Percentiles rank a stretch among this genome's conserved stretches.
These are phyloP conservation scores for Ursus arctos DNA, from an alignment of 2,113 vertebrate species.

Conservation along the genomic window DNA sequence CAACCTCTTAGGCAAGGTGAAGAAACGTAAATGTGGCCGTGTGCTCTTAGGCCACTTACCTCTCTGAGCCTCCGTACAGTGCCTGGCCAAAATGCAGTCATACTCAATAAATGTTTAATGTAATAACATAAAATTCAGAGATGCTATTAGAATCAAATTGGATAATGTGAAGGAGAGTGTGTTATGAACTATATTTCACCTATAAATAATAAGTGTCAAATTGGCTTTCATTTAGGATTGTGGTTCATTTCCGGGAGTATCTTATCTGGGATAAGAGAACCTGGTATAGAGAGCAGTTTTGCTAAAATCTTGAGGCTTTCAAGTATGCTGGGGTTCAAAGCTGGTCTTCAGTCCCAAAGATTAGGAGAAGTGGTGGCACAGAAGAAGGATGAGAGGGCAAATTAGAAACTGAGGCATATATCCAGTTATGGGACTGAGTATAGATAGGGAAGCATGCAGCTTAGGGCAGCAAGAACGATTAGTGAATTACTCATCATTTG, in stretches of 20 bases:
- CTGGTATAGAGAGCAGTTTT: not conserved
- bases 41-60: not conserved
- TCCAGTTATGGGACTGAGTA: not conserved
- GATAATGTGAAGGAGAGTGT: not conserved
- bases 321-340: not conserved
- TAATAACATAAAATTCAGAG: slow-evolving; percentile 2
- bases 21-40: not conserved
- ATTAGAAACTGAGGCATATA: not conserved
- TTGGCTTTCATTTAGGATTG: not conserved
- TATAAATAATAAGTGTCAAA: not conserved
- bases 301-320: slow-evolving; percentile 39
- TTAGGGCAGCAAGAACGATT: not conserved
- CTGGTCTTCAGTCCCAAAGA: not conserved
- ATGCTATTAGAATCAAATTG: slow-evolving; percentile 27
- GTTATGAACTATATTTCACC: slow-evolving; percentile 11
- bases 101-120: slow-evolving; percentile 9
- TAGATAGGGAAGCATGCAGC: not conserved
- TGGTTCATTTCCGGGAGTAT: not conserved
- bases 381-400: not conserved
- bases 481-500: not conserved
- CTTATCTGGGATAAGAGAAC: not conserved
- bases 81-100: not conserved
- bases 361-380: not conserved
- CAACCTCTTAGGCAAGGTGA: not conserved
- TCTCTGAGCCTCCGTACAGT: not conserved